Evolutionary conservation across 2,113 vertebrate genomes (phyloP).

Genomic region (Vimba vimba): DNA sequence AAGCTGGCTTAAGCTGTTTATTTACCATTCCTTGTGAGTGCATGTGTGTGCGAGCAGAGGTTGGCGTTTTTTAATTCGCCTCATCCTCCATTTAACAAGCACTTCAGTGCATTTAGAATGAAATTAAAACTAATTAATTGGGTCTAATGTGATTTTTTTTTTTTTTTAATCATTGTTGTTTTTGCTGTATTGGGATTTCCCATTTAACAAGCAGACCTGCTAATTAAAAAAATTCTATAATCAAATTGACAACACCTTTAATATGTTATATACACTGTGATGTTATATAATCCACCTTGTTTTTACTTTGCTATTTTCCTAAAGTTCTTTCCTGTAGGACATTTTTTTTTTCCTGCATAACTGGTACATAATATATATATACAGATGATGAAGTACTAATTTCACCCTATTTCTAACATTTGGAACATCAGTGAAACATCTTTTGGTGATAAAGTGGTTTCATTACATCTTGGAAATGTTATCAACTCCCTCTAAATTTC

Average conservation of each 20-base stretch:
- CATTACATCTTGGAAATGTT: not conserved
- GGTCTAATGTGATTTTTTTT: conserved; percentile 48
- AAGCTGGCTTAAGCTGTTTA: conserved; percentile 85
- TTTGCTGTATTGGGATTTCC: conserved; percentile 32
- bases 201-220: conserved; percentile 34
- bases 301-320: not conserved
- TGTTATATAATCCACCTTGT: not conserved
- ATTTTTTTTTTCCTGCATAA: not conserved
- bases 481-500: not conserved
- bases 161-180: conserved; percentile 34
- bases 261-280: not conserved
- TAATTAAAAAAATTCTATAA: conserved; percentile 45
- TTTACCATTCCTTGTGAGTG: conserved; percentile 58
- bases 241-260: conserved; percentile 28
- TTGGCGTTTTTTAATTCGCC: conserved; percentile 42
- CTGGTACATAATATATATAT: not conserved
- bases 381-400: not conserved
- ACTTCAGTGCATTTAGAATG: conserved; percentile 51
- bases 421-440: not conserved
- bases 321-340: not conserved
- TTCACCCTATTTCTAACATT: not conserved
- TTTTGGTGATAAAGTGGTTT: not conserved
- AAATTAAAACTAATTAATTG: conserved; percentile 58
- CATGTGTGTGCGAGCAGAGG: conserved; percentile 44
- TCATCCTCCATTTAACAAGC: conserved; percentile 47